Conservation (phyloP, 2,888 invertebrate genomes). For the Glyphotaelius pellucidus region DNA sequence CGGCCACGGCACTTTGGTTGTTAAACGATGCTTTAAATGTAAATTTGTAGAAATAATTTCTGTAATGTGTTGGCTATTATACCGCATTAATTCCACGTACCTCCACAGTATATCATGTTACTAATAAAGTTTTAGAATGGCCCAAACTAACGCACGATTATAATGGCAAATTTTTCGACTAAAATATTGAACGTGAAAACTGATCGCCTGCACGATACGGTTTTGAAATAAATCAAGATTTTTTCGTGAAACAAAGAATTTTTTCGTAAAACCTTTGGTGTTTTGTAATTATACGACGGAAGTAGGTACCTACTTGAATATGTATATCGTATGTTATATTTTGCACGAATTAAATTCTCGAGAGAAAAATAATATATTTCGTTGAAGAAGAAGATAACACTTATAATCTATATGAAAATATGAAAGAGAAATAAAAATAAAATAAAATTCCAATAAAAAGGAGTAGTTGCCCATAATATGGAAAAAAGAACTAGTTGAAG, state of each 20-base stretch:
- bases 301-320: neutral
- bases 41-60: conserved; percentile 59
- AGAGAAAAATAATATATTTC: too few relatives aligned
- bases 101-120: conserved; percentile 10
- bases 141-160: conserved; percentile 29
- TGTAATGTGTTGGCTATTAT: conserved; percentile 8
- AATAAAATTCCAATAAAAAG: too few relatives aligned
- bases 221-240: neutral
- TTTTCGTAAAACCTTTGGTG: neutral
- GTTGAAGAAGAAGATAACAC: too few relatives aligned
- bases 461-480: too few relatives aligned
- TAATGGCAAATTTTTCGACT: neutral
- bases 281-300: neutral
- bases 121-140: conserved; percentile 7
- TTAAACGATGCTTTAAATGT: conserved; percentile 63
- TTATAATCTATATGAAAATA: too few relatives aligned
- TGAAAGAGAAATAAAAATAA: too few relatives aligned
- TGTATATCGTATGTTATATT: neutral
- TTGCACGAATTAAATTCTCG: too few relatives aligned
- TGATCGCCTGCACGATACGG: neutral
- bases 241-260: neutral
- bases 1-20: conserved; percentile 30
- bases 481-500: too few relatives aligned
- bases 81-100: conserved; percentile 31
- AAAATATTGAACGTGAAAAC: conserved; percentile 8